Evolutionary conservation across 1,140 invertebrate species (phyloP), one percentile per base, ranked within the genome.

Genomic region (Heliconius congener): DNA sequence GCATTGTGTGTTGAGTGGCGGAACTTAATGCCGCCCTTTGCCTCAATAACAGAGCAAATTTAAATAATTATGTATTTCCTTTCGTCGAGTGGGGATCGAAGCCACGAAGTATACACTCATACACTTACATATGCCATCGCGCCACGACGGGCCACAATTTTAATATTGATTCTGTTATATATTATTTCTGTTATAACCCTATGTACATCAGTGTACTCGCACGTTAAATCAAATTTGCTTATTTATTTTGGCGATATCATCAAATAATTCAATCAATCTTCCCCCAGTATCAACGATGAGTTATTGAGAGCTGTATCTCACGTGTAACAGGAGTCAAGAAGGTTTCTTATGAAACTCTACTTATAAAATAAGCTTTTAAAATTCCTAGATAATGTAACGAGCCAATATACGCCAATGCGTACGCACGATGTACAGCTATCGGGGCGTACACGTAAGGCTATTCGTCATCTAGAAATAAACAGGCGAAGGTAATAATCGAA

Each of bases 381-480:
- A 94, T 94, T 94, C 92, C 91, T 81, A 89, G 88, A 92, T 93
- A 92, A 94, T 91, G 87, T 91, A 91, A 90, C 88, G 90, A 88
- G 87, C 83, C 81, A 83, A 85, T 84, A 79, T 81, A 78, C 84
- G 85, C 81, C 79, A 82, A 77, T 84, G 85, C 87, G 85, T 88
- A 87, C 86, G 88, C 85, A 87, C 81, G 84, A 84, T 87, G 86
- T 86, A 83, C 83, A 81, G 83, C 83, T 85, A 86, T 89, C 84
- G 84, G 81, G 79, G 78, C 78, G 85, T 86, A 85, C 86, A 84
- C 79, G 84, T 90, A 86, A 92, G 85, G 85, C 89, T 84, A 91
- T 92, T 88, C 92, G 90, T 94, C 92, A 94, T 94, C 89, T 87
- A 85, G 87, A 91, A 92, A 94, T 93, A 94, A 94, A 92, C 91